Conservation (phyloP, 2,888 invertebrate species). For the Proisotoma minuta region DNA sequence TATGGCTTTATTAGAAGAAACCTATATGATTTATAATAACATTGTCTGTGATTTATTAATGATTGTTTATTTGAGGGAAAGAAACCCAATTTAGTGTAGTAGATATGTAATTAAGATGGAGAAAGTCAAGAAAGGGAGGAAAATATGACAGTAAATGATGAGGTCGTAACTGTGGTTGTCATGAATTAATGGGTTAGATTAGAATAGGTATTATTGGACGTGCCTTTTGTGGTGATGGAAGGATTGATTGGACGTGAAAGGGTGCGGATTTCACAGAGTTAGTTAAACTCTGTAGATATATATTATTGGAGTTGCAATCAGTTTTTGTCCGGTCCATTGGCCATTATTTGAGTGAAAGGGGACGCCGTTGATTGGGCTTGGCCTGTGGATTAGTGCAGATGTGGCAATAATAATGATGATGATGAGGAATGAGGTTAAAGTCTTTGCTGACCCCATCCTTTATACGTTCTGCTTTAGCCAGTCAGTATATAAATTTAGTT, state of each 20-base stretch:
- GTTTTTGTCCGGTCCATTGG: constrained; percentile 15
- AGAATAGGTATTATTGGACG: background rate
- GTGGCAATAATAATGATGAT: constrained; percentile 17
- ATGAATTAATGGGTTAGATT: constrained; percentile 7
- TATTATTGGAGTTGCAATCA: too few species aligned
- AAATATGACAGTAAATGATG: background rate
- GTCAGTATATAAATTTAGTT: too few species aligned
- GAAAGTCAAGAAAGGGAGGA: background rate
- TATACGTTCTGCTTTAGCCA: too few species aligned
- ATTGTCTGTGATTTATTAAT: too few species aligned
- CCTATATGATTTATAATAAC: too few species aligned
- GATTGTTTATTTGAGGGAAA: too few species aligned
- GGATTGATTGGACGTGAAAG: too few species aligned
- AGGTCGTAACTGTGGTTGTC: background rate
- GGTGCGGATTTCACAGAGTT: too few species aligned
- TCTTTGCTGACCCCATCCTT: constrained; percentile 2
- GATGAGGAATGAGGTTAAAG: constrained; percentile 15
- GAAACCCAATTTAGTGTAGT: too few species aligned
- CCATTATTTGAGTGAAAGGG: constrained; percentile 16
- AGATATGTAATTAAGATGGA: background rate
- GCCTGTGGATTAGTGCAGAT: constrained; percentile 10
- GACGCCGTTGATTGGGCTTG: background rate
- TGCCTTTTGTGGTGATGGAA: background rate
- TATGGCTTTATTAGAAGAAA: too few species aligned
- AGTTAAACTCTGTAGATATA: too few species aligned